Evolutionary conservation across 2,797 vertebrate genomes (phyloP), one percentile per base, ranked within the genome.

Genomic region (Liasis olivaceus): DNA sequence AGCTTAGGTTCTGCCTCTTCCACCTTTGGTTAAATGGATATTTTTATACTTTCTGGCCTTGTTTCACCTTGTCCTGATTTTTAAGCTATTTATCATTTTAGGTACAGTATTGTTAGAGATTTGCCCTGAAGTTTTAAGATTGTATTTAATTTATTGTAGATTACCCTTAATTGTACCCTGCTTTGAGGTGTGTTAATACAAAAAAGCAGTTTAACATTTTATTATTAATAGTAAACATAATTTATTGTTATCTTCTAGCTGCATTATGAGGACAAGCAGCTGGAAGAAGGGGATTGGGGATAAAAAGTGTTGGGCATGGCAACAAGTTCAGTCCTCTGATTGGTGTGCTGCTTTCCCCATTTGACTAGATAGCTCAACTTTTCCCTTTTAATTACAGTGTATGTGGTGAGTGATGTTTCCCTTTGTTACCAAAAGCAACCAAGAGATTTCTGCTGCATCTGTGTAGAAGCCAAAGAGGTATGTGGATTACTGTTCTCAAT

Each of bases 371-470:
- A 15, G 2, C 66, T 13, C 9, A 91, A 94, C 59, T 88, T 20
- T 6, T 8, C 26, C 42, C 15, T 81, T 77, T 91, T 96, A 88
- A 59, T 90, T 96, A 56, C 95, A 99, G 99, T 99, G 15, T 99
- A 99, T 96, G 97, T 99, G 89, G 96, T 99, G 95, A 99, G 98
- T 0, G 98, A 98, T 54, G 95, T 98, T 6, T 98, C 99, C 91
- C 93, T 97, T 11, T 99, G 99, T 95, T 98, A 98, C 90, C 97
- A 99, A 93, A 99, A 98, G 96, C 99, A 99, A 96, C 98, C 99
- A 0, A 98, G 99, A 88, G 99, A 99, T 96, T 99, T 99, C 98
- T 99, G 99, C 97, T 99, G 99, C 97, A 98, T 99, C 97, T 98
- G 98, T 94, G 98, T 98, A 1, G 98, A 99, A 97, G 98, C 98